Evolutionary conservation across 2,797 vertebrate species (phyloP), one percentile per base, ranked within the genome.

Genomic region (Melanotaenia maccullochi): DNA sequence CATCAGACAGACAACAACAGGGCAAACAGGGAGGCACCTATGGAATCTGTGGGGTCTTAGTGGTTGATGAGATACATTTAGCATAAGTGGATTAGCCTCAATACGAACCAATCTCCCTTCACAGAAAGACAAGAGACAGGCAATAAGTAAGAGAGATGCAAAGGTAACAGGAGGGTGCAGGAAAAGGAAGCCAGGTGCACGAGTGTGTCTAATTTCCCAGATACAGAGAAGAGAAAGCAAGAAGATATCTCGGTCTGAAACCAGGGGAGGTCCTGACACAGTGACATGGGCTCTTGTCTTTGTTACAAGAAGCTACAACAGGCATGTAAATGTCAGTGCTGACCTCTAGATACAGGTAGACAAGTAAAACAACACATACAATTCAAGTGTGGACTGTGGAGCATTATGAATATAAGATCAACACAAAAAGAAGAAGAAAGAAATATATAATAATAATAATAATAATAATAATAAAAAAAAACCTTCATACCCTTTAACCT

Each of bases 11-110:
- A 84, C 86, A 82, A 90, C 82, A 87, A 85, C 78, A 71, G 78
- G 73, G 62, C 79, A 80, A 85, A 90, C 79, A 85, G 77, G 81
- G 76, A 90, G 85, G 81, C 68, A 69, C 83, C 89, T 89, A 90
- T 88, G 85, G 84, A 90, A 90, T 92, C 89, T 62, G 73, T 72
- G 85, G 87, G 88, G 90, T 92, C 90, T 94, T 91, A 94, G 88
- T 82, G 74, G 81, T 88, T 90, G 89, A 93, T 82, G 84, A 92
- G 90, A 93, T 93, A 92, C 93, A 94, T 94, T 93, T 91, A 93
- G 87, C 71, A 87, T 94, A 94, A 95, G 90, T 94, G 93, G 94
- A 94, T 94, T 95, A 94, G 86, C 94, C 94, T 94, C 85, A 93
- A 94, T 94, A 92, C 90, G 90, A 84, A 89, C 78, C 91, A 94